phyloP scores from a whole-genome alignment of 2,797 vertebrate genomes.

The Takifugu ocellatus region DNA sequence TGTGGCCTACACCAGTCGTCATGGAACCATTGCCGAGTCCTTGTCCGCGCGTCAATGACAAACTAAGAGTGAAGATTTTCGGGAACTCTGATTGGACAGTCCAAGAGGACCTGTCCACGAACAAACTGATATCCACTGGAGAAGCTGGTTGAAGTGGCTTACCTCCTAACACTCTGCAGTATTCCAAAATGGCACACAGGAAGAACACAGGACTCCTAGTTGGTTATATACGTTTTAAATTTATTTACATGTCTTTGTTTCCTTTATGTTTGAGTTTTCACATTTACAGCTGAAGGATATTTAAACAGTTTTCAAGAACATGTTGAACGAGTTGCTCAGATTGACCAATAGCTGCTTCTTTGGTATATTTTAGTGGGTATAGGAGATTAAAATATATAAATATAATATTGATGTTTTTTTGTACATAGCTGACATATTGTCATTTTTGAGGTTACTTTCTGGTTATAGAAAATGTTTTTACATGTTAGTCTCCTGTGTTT shows the following conservation, averaged over 20 bases:
- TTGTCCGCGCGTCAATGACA: slow-evolving; percentile 35
- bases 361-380: slow-evolving; percentile 79
- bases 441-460: slow-evolving; percentile 73
- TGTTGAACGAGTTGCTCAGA: slow-evolving; percentile 79
- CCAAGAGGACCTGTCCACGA: slow-evolving; percentile 46
- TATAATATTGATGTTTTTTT: slow-evolving; percentile 75
- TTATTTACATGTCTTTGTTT: slow-evolving; percentile 59
- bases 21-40: slow-evolving; percentile 45
- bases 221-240: slow-evolving; percentile 58
- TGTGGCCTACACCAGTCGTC: slow-evolving; percentile 61
- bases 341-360: slow-evolving; percentile 96
- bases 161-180: slow-evolving; percentile 70
- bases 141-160: slow-evolving; percentile 68
- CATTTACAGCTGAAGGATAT: slow-evolving; percentile 83
- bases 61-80: slow-evolving; percentile 44
- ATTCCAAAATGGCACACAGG: slow-evolving; percentile 74
- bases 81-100: slow-evolving; percentile 48
- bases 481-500: slow-evolving; percentile 69
- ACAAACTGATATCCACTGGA: slow-evolving; percentile 69
- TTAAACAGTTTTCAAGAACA: slow-evolving; percentile 71
- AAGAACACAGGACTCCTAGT: slow-evolving; percentile 57
- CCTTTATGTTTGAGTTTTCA: slow-evolving; percentile 55
- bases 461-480: slow-evolving; percentile 77
- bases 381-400: slow-evolving; percentile 66
- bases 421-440: slow-evolving; percentile 78